Conservation (phyloP, 1,140 invertebrate species). For the Eriocheir sinensis region DNA sequence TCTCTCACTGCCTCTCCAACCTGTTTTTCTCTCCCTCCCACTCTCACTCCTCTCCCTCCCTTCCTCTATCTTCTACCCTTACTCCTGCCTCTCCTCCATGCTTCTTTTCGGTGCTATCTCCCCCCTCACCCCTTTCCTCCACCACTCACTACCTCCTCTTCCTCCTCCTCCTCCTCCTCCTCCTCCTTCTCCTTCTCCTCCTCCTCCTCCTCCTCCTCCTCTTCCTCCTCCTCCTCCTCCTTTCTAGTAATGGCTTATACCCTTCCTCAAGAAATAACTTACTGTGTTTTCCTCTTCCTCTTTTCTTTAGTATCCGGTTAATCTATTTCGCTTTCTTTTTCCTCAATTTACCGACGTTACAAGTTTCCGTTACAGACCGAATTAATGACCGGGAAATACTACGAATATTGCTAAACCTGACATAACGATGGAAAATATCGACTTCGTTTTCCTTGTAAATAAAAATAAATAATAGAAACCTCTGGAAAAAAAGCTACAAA, state of each 20-base stretch:
- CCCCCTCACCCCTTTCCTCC: background rate
- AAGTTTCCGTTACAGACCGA: no score
- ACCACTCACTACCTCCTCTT: background rate
- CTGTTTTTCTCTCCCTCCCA: constrained; percentile 19
- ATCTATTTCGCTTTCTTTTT: background rate
- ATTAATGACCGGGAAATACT: no score
- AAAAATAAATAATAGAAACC: no score
- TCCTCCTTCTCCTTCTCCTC: constrained; percentile 1
- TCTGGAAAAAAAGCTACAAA: no score
- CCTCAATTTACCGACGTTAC: no score
- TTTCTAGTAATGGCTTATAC: background rate
- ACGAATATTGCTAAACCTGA: no score
- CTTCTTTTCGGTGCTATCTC: background rate
- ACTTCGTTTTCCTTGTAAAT: no score
- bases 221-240: background rate
- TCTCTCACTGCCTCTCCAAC: constrained; percentile 3
- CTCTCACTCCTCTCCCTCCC: background rate
- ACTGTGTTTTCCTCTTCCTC: constrained; percentile 3
- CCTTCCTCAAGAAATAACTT: background rate
- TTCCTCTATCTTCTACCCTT: background rate
- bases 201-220: background rate
- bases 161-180: background rate
- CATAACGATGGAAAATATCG: no score
- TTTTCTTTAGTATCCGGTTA: constrained; percentile 25
- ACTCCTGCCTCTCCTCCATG: background rate